Conservation (phyloP, 2,797 vertebrate species). For the Acanthopagrus latus region DNA sequence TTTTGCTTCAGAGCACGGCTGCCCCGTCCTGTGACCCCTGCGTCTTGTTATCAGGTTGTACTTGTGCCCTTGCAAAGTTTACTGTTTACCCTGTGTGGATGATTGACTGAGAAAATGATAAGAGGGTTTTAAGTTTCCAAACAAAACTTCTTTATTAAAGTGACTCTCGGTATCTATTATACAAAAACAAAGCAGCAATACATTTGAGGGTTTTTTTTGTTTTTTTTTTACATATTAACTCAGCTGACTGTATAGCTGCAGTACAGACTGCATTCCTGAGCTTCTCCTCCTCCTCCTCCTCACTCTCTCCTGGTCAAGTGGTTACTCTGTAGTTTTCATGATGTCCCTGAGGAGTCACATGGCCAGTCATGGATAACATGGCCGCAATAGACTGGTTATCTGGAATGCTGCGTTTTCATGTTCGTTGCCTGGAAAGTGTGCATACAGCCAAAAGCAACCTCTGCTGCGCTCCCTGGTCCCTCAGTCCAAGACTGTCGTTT, state of each 20-base stretch:
- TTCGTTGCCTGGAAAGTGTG: slow-evolving; percentile 13
- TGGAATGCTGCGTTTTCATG: slow-evolving; percentile 22
- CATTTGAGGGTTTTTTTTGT: too few species aligned
- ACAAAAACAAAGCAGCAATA: neutral
- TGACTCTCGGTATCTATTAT: neutral
- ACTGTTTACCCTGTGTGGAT: slow-evolving; percentile 80
- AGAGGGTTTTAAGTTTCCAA: slow-evolving; percentile 28
- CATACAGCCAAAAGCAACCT: slow-evolving; percentile 1
- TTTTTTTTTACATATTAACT: slow-evolving; percentile 7
- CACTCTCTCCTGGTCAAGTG: slow-evolving; percentile 46
- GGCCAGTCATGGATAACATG: slow-evolving; percentile 65
- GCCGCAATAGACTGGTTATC: slow-evolving; percentile 18
- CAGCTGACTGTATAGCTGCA: slow-evolving; percentile 31
- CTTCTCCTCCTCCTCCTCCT: slow-evolving; percentile 39
- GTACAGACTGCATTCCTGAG: slow-evolving; percentile 67
- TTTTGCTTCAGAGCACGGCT: slow-evolving; percentile 7
- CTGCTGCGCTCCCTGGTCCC: slow-evolving; percentile 16
- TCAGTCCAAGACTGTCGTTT: neutral
- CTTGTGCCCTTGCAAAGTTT: slow-evolving; percentile 75
- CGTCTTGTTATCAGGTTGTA: slow-evolving; percentile 74
- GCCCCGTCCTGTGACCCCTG: slow-evolving; percentile 1
- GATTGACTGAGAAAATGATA: slow-evolving; percentile 73
- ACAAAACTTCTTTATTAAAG: slow-evolving; percentile 3
- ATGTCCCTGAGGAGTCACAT: slow-evolving; percentile 75
- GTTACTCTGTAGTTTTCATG: slow-evolving; percentile 67